phyloP scores from a whole-genome alignment of 2,113 vertebrate species.

The Deroptyus accipitrinus region DNA sequence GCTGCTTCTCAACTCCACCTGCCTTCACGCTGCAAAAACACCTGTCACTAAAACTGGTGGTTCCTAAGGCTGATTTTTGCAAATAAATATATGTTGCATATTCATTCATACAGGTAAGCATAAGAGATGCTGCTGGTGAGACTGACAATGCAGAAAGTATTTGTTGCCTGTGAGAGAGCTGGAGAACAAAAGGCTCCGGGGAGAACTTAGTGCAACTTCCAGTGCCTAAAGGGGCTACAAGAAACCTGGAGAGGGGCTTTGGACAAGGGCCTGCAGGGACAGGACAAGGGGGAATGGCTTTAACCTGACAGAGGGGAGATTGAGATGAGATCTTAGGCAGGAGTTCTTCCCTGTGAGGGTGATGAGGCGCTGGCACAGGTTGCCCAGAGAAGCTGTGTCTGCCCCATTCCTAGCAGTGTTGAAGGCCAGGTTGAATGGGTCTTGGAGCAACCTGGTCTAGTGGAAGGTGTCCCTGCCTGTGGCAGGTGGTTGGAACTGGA shows the following conservation, averaged over 20 bases:
- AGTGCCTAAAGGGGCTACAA: not conserved
- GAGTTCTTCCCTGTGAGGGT: not conserved
- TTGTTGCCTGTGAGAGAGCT: not conserved
- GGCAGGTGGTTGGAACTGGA: not conserved
- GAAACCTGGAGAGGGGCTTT: not conserved
- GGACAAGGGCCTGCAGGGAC: not conserved
- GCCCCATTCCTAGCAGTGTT: not conserved
- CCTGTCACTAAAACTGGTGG: rapidly evolving
- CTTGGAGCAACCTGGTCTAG: not conserved
- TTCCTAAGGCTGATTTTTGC: not conserved
- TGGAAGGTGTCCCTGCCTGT: not conserved
- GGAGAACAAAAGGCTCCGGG: not conserved
- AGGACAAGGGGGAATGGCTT: not conserved
- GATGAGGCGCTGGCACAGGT: not conserved
- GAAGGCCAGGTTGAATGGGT: not conserved
- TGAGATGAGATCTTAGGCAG: not conserved
- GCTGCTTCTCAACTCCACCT: not conserved
- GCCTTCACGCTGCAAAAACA: not conserved
- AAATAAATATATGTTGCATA: rapidly evolving
- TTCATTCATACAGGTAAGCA: not conserved
- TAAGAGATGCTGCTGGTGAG: not conserved
- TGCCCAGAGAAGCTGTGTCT: not conserved
- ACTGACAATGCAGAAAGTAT: not conserved
- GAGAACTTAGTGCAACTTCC: not conserved
- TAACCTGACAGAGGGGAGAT: not conserved